Percentiles rank a stretch among this genome's conserved stretches.
These are phyloP conservation scores for Leptopilina myrica DNA, from an alignment of 2,888 invertebrate species.

Conservation along the genomic window DNA sequence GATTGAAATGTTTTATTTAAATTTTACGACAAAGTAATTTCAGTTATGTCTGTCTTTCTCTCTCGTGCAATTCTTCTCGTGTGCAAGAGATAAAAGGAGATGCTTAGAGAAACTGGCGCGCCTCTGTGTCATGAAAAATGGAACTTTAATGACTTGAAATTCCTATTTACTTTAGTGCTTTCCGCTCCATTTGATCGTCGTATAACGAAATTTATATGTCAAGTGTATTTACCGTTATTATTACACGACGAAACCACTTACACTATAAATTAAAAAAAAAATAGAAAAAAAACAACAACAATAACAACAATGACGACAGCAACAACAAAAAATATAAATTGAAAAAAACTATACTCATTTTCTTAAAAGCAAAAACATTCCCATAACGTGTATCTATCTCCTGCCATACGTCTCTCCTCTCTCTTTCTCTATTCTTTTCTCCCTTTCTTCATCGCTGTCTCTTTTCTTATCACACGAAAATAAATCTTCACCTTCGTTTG, in stretches of 20 bases:
- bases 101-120: slow-evolving; percentile 13
- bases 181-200: slow-evolving; percentile 25
- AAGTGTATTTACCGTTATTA: slow-evolving; percentile 5
- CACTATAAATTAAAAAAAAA: not conserved
- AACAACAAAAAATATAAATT: not conserved
- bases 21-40: slow-evolving; percentile 6
- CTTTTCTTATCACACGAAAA: too few relatives aligned
- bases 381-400: not conserved
- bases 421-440: too few relatives aligned
- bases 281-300: not conserved
- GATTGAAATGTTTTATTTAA: not conserved
- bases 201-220: slow-evolving; percentile 7
- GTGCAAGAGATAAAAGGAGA: not conserved
- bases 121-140: slow-evolving; percentile 15
- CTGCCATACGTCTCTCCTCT: too few relatives aligned
- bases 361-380: slow-evolving; percentile 25
- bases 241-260: not conserved
- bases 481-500: too few relatives aligned
- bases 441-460: too few relatives aligned
- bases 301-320: not conserved
- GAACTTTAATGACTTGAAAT: slow-evolving; percentile 33
- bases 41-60: not conserved
- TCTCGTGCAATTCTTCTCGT: not conserved
- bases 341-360: not conserved
- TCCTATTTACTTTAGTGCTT: slow-evolving; percentile 34